Conservation (phyloP, 1,140 invertebrate species). For the Heliconius himera region DNA sequence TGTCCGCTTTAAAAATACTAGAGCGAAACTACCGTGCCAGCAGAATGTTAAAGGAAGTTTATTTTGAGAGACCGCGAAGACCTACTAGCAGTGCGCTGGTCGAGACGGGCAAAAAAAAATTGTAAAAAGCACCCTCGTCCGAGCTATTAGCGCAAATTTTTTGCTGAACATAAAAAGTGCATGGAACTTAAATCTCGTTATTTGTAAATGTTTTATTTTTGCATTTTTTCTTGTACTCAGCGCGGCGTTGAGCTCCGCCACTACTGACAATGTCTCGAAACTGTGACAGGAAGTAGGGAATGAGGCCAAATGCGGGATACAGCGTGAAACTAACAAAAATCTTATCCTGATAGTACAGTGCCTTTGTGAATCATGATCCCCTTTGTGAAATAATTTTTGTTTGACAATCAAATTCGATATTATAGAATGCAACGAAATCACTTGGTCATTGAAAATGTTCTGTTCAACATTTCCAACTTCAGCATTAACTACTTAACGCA, state of each 20-base stretch:
- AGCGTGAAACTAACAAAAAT: no score
- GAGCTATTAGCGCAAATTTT: conserved; percentile 63
- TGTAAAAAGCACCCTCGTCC: conserved; percentile 54
- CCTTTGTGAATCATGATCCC: not conserved
- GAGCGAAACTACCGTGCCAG: conserved; percentile 72
- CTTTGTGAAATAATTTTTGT: not conserved
- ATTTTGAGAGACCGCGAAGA: conserved; percentile 75
- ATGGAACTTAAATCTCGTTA: conserved; percentile 48
- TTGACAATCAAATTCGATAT: conserved; percentile 6
- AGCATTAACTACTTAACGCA: conserved; percentile 14
- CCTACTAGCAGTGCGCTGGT: conserved; percentile 53
- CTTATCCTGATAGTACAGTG: not conserved
- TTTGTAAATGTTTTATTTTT: conserved; percentile 22
- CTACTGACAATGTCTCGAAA: no score
- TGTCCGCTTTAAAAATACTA: conserved; percentile 80
- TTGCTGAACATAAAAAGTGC: conserved; percentile 42
- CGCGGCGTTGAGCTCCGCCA: no score
- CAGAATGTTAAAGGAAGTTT: conserved; percentile 76
- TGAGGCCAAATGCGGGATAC: no score
- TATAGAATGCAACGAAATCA: not conserved
- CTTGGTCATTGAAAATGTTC: conserved; percentile 12
- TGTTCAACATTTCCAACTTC: conserved; percentile 11
- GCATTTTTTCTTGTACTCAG: not conserved
- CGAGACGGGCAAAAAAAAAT: conserved; percentile 64
- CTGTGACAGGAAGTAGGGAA: no score